A percentile compares a stretch with the other conserved stretches of the same genome.
Evolutionary conservation across 2,888 invertebrate species (phyloP).

Genomic region (Trissolcus japonicus): DNA sequence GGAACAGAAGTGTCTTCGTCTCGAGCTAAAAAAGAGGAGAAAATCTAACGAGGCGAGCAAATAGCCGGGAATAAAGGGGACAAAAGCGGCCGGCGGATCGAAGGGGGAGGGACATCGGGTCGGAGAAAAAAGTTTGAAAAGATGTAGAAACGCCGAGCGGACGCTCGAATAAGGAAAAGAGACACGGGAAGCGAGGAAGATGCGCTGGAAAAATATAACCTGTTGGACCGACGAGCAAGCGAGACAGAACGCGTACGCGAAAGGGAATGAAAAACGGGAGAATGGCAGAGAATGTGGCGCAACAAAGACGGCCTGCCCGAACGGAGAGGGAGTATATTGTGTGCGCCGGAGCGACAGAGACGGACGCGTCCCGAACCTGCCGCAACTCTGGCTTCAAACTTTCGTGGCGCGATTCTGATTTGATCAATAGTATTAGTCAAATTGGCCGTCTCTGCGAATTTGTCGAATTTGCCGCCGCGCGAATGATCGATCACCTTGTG

Average conservation of each 20-base stretch:
- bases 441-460: constrained; percentile 56
- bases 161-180: constrained; percentile 60
- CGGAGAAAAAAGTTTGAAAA: constrained; percentile 37
- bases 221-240: constrained; percentile 72
- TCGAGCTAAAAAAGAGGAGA: constrained; percentile 14
- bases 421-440: constrained; percentile 68
- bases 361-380: constrained; percentile 70
- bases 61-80: constrained; percentile 33
- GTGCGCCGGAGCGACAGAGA: constrained; percentile 54
- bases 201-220: constrained; percentile 72
- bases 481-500: constrained; percentile 46
- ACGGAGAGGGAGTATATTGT: constrained; percentile 35
- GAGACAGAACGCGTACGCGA: constrained; percentile 57
- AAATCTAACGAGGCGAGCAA: constrained; percentile 34
- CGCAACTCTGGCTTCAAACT: constrained; percentile 72
- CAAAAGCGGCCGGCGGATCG: constrained; percentile 30
- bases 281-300: constrained; percentile 56
- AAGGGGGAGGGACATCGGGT: background rate
- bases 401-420: constrained; percentile 73
- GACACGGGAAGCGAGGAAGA: constrained; percentile 56
- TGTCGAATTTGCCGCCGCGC: constrained; percentile 55
- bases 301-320: constrained; percentile 43
- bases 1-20: constrained; percentile 27
- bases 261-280: constrained; percentile 58
- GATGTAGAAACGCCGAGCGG: constrained; percentile 47